phyloP scores from a whole-genome alignment of 2,888 invertebrate species.

The Cantharis flavilabris region DNA sequence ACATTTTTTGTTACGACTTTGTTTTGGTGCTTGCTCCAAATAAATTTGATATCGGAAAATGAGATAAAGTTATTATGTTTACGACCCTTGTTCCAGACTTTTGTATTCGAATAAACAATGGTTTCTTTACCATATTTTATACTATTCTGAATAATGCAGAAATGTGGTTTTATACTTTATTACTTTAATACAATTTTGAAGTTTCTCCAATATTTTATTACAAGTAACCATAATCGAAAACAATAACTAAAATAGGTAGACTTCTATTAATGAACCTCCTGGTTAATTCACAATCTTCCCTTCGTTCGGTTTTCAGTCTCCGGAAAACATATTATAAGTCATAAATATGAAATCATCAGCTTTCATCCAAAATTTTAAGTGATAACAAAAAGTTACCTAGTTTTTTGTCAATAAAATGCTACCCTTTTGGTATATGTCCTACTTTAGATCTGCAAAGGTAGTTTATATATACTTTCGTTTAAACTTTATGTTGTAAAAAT shows the following conservation, averaged over 20 bases:
- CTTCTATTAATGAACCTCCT: background rate
- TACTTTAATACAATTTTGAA: constrained; percentile 15
- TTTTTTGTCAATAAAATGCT: too few relatives aligned
- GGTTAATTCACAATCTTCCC: too few relatives aligned
- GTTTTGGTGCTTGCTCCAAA: constrained; percentile 45
- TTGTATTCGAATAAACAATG: constrained; percentile 30
- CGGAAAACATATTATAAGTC: too few relatives aligned
- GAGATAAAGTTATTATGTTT: constrained; percentile 30
- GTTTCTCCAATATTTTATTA: constrained; percentile 7
- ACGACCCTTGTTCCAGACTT: constrained; percentile 23
- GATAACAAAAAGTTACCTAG: too few relatives aligned
- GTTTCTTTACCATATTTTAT: constrained; percentile 25
- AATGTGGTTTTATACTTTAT: constrained; percentile 24
- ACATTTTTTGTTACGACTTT: constrained; percentile 48
- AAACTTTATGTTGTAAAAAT: background rate
- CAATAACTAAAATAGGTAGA: background rate
- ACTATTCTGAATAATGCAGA: constrained; percentile 25
- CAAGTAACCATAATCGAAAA: background rate
- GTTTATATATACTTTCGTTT: too few relatives aligned
- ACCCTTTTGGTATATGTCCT: too few relatives aligned
- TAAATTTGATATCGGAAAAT: constrained; percentile 41
- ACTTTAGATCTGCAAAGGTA: too few relatives aligned
- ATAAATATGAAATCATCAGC: too few relatives aligned
- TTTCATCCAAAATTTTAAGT: too few relatives aligned
- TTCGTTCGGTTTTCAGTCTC: too few relatives aligned